A percentile compares a stretch with the other conserved stretches of the same genome.
phyloP scores from a whole-genome alignment of 2,113 vertebrate genomes.

The Eubucco bourcierii region DNA sequence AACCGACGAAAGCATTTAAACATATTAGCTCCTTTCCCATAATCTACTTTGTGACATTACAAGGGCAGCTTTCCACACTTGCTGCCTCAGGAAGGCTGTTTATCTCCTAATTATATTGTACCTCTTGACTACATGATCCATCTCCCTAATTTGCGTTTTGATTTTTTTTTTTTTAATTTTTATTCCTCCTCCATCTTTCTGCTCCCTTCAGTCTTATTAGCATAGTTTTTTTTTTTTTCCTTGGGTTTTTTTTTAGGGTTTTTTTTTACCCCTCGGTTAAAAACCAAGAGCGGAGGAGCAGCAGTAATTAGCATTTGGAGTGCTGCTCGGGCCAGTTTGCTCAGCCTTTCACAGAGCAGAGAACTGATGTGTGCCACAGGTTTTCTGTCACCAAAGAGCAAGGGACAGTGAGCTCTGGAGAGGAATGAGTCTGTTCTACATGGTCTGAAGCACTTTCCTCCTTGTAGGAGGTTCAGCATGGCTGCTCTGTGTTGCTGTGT shows the following conservation, averaged over 20 bases:
- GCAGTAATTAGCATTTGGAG: neutral
- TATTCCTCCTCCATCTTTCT: neutral
- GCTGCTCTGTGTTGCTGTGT: neutral
- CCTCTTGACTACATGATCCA: neutral
- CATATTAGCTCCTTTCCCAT: rapidly evolving
- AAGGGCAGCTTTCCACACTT: rapidly evolving
- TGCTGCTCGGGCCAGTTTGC: neutral
- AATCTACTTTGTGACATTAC: rapidly evolving
- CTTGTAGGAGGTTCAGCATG: neutral
- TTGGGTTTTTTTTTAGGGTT: neutral
- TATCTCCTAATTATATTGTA: neutral
- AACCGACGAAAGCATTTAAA: rapidly evolving
- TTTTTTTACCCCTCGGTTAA: neutral
- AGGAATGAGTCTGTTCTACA: rapidly evolving
- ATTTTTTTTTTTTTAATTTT: too few relatives aligned
- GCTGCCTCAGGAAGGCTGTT: neutral
- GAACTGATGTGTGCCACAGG: neutral
- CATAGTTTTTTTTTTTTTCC: too few relatives aligned
- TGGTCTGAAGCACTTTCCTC: neutral
- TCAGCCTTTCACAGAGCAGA: neutral
- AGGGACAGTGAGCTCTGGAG: neutral
- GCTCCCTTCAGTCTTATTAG: neutral
- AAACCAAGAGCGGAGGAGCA: neutral
- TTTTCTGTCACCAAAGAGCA: neutral
- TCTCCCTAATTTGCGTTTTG: neutral